These are phyloP conservation scores for Salminus brasiliensis DNA, from an alignment of 2,113 vertebrate genomes.

Conservation along the genomic window DNA sequence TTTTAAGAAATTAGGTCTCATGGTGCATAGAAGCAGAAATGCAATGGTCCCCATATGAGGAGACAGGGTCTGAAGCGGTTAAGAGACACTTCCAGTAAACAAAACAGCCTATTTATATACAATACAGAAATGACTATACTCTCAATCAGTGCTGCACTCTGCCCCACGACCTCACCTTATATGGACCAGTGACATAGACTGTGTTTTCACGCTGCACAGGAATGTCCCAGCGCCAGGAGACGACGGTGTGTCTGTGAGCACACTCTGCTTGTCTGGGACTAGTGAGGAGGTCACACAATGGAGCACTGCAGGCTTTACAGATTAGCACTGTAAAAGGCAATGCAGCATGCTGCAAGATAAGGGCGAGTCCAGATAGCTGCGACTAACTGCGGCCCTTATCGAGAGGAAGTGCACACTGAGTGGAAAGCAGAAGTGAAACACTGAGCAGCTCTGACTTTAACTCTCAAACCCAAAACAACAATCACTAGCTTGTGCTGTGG, in stretches of 20 bases:
- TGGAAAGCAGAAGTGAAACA: conserved; percentile 23
- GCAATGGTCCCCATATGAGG: too few species aligned
- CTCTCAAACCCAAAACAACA: conserved; percentile 9
- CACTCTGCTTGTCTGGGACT: conserved; percentile 22
- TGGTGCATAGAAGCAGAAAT: too few species aligned
- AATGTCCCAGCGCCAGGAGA: conserved; percentile 1
- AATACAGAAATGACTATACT: neutral
- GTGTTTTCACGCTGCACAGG: neutral
- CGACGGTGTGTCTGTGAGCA: neutral
- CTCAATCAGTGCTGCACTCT: neutral
- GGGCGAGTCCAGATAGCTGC: conserved; percentile 14
- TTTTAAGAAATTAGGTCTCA: too few species aligned
- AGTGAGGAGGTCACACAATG: conserved; percentile 39
- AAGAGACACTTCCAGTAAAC: too few species aligned
- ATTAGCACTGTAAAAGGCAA: conserved; percentile 50
- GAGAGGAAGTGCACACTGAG: conserved; percentile 35
- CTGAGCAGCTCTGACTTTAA: conserved; percentile 3
- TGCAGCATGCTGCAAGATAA: conserved; percentile 45
- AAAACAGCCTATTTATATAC: neutral
- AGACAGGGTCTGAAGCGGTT: too few species aligned
- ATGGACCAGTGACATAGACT: conserved; percentile 3
- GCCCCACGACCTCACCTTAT: conserved; percentile 6
- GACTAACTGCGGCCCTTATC: conserved; percentile 37
- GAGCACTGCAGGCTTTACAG: conserved; percentile 10
- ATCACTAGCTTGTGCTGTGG: neutral